phyloP scores from a whole-genome alignment of 2,888 invertebrate genomes.

The Peribatodes rhomboidaria region DNA sequence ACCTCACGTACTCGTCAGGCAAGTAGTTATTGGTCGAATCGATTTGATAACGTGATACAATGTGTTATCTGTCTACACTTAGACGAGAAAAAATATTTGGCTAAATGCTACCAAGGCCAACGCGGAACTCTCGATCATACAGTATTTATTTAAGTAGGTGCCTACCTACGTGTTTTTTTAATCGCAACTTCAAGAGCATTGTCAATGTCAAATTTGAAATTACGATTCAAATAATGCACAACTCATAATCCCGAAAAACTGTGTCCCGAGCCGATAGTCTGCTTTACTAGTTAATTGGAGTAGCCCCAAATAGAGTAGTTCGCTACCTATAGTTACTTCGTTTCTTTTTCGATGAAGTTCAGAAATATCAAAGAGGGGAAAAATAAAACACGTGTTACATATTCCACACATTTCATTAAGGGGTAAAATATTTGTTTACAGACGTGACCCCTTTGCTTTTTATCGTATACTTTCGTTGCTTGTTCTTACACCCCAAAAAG shows the following conservation, averaged over 20 bases:
- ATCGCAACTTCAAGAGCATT: slow-evolving; percentile 37
- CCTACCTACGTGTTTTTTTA: slow-evolving; percentile 2
- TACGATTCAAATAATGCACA: not conserved
- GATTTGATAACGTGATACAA: slow-evolving; percentile 71
- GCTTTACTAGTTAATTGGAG: no score
- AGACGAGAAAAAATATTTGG: slow-evolving; percentile 68
- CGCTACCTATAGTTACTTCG: no score
- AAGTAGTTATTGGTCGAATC: slow-evolving; percentile 51
- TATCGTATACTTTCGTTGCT: not conserved
- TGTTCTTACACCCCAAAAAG: slow-evolving; percentile 37
- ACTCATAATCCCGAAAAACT: no score
- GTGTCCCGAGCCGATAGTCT: no score
- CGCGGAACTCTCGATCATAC: slow-evolving; percentile 69
- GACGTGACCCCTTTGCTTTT: not conserved
- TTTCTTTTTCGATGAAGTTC: no score
- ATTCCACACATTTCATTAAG: not conserved
- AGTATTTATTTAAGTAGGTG: slow-evolving; percentile 29
- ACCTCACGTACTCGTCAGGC: slow-evolving; percentile 41
- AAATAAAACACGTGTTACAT: no score
- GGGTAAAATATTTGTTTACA: not conserved
- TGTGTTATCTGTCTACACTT: slow-evolving; percentile 70
- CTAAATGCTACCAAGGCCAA: slow-evolving; percentile 77
- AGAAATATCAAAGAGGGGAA: no score
- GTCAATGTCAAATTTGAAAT: slow-evolving; percentile 73
- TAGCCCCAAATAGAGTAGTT: no score